Base-by-base conservation (phyloP, 2,888 invertebrate species). In the Microdon myrmicae region DNA sequence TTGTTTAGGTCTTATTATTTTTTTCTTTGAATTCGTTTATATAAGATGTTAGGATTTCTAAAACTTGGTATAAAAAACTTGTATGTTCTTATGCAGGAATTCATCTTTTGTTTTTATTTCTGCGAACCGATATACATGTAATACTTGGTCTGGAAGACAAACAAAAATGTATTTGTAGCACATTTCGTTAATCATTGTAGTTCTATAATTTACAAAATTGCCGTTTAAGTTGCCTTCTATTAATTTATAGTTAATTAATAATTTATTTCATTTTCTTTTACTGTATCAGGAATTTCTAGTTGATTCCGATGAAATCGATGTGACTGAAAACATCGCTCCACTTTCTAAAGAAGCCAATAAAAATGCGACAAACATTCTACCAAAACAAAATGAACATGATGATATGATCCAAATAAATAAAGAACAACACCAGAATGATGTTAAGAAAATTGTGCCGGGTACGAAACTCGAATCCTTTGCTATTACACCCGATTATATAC, bases 401-500 rank as follows among this genome's bases (percentile, higher is more conserved):
- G 10, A 35, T 25, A 41, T 10, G 5, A 51, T 26, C 14, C 32
- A 22, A 34, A 29, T 48, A 16, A 39, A 38, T 41, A 67, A 67
- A 41, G 28, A 34, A 25, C 45, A 56, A 41, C 35, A n/a, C n/a
- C n/a, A 28, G 5, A 56, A 43, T 41, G 55, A 43, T 32, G 39
- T 51, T 16, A 51, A 44, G 6, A 56, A 61, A 47, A 22, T 49
- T 37, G 54, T 45, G 6, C 34, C 55, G 20, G 45, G 16, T 34
- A 23, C 48, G 19, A 59, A 47, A 29, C 19, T 53, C 8, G 64
- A 59, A 44, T 71, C 91, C 81, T 94, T 94, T 81, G 89, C 93
- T 70, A 85, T 95, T 61, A 94, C 94, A 8, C 91, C 93, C 45
- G 93, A 94, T 80, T 94, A 94, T 75, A 93, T 95, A 71, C 94